Base-by-base conservation (phyloP, 2,113 vertebrate genomes). In the Chloroceryle aenea region DNA sequence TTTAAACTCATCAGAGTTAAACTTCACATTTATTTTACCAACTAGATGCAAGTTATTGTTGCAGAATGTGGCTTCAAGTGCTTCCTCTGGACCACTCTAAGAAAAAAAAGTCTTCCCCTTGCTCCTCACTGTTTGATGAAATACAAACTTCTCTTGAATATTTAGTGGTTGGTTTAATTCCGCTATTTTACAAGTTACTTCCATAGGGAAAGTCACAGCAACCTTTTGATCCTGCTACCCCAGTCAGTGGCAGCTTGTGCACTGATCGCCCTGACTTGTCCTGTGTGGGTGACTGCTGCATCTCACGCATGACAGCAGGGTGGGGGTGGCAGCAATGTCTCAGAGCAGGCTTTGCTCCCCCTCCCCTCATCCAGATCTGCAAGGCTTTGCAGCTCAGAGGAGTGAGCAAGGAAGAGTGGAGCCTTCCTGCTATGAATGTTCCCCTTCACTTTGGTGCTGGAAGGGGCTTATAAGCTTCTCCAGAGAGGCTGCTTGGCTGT, bases 271-370 rank as follows among this genome's bases (percentile, higher is more conserved):
- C 12, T 16, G 56, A 1, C 30, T 1, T 4, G 34, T 15, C 45
- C 34, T 0, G 0, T 5, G 73, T 2, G 26, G 3, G 34, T 4
- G 52, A 1, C 6, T 0, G 22, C 55, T 3, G 42, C 5, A 8
- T 7, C 10, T n/a, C 59, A 2, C 2, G 7, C 3, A 8, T 20
- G 32, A 10, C 32, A 4, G 59, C 2, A 19, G 32, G 12, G 11
- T 6, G 9, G 1, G 43, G 36, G 47, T 26, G 73, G 36, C 82
- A 34, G 32, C 0, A 5, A 10, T 6, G 61, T 6, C 32, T 45
- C 6, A 3, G 29, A 7, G 1, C 7, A 0, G 6, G 34, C 14
- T 4, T 58, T 0, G 3, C n/a, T 22, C 52, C 32, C 23, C 9
- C 15, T 22, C 12, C 52, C 43, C 5, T 5, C 48, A 0, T 26